Evolutionary conservation across 2,113 vertebrate species (phyloP).

Genomic region (Camelus bactrianus): DNA sequence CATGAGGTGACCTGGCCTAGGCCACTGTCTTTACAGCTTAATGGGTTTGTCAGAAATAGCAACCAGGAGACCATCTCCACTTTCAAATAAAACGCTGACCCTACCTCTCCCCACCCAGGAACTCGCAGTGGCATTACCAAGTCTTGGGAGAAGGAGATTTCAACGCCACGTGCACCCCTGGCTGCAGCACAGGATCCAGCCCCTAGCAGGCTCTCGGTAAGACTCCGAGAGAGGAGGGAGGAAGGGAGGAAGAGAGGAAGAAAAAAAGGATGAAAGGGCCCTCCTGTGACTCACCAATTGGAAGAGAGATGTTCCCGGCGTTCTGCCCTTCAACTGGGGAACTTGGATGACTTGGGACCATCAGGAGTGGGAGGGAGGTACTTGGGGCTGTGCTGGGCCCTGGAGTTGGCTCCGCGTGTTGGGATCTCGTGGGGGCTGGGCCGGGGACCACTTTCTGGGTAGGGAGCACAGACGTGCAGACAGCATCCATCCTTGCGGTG

Average conservation of each 20-base stretch:
- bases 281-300: conserved; percentile 56
- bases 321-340: background rate
- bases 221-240: background rate
- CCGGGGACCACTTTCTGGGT: fast-evolving
- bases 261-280: background rate
- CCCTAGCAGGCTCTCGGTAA: background rate
- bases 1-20: fast-evolving
- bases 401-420: background rate
- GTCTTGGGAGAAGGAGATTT: too few relatives aligned
- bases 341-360: background rate
- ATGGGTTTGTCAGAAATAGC: background rate
- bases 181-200: too few relatives aligned
- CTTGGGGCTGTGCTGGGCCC: background rate
- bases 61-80: background rate
- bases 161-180: background rate
- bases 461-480: conserved; percentile 64
- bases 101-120: background rate
- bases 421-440: background rate
- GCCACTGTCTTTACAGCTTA: background rate
- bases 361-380: background rate
- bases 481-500: conserved; percentile 62
- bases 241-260: too few relatives aligned
- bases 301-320: conserved; percentile 2
- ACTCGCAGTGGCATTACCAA: background rate
- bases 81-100: background rate